A percentile compares a stretch with the other conserved stretches of the same genome.
These are phyloP conservation scores for Polyploca ridens DNA, from an alignment of 2,888 invertebrate genomes.

Conservation along the genomic window DNA sequence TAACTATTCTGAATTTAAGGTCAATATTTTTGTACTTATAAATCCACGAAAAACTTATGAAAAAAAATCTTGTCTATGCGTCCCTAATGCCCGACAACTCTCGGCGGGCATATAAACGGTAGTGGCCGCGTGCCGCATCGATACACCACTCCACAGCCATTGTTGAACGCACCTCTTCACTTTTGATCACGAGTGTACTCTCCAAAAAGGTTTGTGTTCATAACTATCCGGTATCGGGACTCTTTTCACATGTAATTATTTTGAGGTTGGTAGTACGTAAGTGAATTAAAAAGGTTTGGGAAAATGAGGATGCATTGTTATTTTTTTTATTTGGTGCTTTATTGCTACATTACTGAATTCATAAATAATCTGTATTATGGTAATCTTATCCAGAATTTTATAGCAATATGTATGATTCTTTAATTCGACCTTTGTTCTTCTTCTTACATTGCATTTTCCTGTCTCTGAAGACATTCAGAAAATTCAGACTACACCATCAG, in stretches of 20 bases:
- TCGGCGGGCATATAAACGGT: constrained; percentile 22
- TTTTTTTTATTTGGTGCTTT: too few relatives aligned
- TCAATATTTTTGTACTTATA: background rate
- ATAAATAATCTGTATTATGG: too few relatives aligned
- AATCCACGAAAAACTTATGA: background rate
- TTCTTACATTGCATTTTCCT: too few relatives aligned
- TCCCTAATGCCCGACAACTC: constrained; percentile 21
- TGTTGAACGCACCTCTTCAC: constrained; percentile 21
- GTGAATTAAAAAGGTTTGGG: constrained; percentile 1
- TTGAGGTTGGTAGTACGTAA: background rate
- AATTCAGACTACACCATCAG: too few relatives aligned
- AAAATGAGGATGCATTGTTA: background rate
- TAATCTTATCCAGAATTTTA: too few relatives aligned
- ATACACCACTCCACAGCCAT: constrained; percentile 40
- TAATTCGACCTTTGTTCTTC: too few relatives aligned
- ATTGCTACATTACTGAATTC: too few relatives aligned
- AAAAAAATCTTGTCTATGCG: constrained; percentile 16
- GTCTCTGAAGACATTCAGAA: too few relatives aligned
- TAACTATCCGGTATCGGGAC: background rate
- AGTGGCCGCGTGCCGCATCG: constrained; percentile 41
- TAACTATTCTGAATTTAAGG: background rate
- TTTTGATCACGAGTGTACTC: constrained; percentile 21
- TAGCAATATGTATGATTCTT: too few relatives aligned
- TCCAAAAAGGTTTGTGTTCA: constrained; percentile 10
- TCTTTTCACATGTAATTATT: constrained; percentile 7